Evolutionary conservation across 1,140 invertebrate species (phyloP).

Genomic region (Helicoverpa zea): DNA sequence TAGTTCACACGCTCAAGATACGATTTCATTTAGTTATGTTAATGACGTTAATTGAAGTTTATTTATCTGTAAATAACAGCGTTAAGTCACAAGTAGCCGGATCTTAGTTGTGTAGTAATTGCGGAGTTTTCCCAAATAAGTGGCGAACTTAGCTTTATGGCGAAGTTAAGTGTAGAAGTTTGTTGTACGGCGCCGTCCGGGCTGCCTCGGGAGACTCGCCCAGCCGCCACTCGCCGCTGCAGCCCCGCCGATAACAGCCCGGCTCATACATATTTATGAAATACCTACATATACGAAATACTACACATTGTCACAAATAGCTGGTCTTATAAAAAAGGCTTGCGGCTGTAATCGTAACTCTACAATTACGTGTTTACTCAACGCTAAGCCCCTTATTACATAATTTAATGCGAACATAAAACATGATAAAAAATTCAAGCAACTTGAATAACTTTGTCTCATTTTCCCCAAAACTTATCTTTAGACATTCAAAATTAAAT

Average conservation of each 20-base stretch:
- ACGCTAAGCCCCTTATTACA: neutral
- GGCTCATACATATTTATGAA: constrained; percentile 26
- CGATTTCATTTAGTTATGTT: constrained; percentile 16
- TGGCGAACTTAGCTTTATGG: constrained; percentile 68
- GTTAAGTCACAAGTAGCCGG: constrained; percentile 55
- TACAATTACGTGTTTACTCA: neutral
- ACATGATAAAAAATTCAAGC: neutral
- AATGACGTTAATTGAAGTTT: constrained; percentile 56
- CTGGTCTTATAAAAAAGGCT: too few species aligned
- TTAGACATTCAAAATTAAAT: constrained; percentile 21
- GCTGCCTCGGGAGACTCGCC: constrained; percentile 42
- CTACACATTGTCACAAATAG: neutral
- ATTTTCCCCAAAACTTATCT: neutral
- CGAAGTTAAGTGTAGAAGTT: constrained; percentile 68
- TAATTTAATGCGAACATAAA: neutral
- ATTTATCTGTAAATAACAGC: constrained; percentile 56
- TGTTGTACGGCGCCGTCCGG: constrained; percentile 59
- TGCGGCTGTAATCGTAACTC: neutral
- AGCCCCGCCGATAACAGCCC: constrained; percentile 8
- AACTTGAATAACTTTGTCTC: neutral
- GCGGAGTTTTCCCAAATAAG: constrained; percentile 60
- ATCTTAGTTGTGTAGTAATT: constrained; percentile 63
- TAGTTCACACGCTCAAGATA: constrained; percentile 3
- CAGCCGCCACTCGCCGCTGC: neutral
- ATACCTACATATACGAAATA: neutral